Evolutionary conservation across 2,113 vertebrate genomes (phyloP).

Genomic region (Antechinus stuartii): DNA sequence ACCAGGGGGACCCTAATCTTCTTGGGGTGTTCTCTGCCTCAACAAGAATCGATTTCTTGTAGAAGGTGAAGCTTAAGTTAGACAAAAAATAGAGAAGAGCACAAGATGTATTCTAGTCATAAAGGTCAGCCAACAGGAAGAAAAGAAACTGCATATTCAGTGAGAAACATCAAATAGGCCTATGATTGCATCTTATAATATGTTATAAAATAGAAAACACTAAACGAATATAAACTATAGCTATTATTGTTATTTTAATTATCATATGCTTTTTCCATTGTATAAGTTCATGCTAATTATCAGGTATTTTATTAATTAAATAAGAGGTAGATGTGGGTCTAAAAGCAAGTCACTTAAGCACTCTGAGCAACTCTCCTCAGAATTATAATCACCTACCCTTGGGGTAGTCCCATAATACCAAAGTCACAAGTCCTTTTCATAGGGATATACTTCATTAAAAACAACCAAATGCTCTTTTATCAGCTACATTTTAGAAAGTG

Average conservation of each 20-base stretch:
- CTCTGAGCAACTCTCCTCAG: background rate
- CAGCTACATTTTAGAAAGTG: background rate
- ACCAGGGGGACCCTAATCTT: too few species aligned
- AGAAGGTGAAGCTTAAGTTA: background rate
- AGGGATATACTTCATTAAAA: background rate
- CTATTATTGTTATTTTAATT: background rate
- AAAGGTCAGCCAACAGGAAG: background rate
- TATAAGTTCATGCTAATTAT: background rate
- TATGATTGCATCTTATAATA: background rate
- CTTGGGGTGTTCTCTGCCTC: too few species aligned
- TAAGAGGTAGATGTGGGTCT: background rate
- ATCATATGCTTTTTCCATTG: background rate
- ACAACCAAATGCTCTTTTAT: background rate
- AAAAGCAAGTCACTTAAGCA: background rate
- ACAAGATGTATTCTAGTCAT: background rate
- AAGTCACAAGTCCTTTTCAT: background rate
- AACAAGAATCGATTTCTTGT: background rate
- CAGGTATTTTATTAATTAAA: background rate
- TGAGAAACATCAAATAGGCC: background rate
- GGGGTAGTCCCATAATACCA: background rate
- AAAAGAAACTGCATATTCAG: background rate
- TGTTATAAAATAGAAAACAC: background rate
- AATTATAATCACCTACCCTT: background rate
- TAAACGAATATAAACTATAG: background rate
- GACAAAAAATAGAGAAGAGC: background rate